Conservation (phyloP, 2,113 vertebrate genomes). For the Litocranius walleri region DNA sequence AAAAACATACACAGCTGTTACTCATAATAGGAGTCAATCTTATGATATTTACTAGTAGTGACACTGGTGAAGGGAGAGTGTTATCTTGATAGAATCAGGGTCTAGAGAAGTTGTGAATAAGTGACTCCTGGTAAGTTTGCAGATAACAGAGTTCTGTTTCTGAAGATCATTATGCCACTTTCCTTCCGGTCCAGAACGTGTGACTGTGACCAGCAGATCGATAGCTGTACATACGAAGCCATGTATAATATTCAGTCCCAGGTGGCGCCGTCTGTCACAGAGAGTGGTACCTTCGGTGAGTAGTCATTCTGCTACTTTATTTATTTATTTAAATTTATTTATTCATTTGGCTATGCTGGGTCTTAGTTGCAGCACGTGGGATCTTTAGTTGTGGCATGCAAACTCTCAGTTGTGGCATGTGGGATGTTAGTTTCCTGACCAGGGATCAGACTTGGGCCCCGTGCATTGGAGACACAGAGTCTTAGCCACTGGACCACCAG, state of each 20-base stretch:
- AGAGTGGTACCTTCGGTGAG: constrained; percentile 84
- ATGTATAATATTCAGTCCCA: constrained; percentile 95
- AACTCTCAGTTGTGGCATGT: background rate
- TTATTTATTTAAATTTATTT: background rate
- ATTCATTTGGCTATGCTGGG: background rate
- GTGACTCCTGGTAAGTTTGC: background rate
- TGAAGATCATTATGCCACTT: constrained; percentile 33
- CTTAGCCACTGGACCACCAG: background rate
- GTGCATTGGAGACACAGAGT: background rate
- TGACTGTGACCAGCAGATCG: constrained; percentile 82
- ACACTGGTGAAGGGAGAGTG: background rate
- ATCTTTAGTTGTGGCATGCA: background rate
- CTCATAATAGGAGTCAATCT: background rate
- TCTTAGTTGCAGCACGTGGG: background rate
- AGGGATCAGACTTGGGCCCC: background rate
- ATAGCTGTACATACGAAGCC: constrained; percentile 90
- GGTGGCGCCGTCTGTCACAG: constrained; percentile 59
- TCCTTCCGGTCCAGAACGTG: constrained; percentile 65
- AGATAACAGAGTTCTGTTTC: background rate
- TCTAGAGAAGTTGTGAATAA: background rate
- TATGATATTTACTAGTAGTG: background rate
- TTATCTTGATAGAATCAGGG: background rate
- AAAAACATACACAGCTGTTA: background rate
- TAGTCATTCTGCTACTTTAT: background rate
- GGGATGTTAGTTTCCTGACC: background rate